Evolutionary conservation across 2,797 vertebrate genomes (phyloP).

Genomic region (Halcyon chelicuti): DNA sequence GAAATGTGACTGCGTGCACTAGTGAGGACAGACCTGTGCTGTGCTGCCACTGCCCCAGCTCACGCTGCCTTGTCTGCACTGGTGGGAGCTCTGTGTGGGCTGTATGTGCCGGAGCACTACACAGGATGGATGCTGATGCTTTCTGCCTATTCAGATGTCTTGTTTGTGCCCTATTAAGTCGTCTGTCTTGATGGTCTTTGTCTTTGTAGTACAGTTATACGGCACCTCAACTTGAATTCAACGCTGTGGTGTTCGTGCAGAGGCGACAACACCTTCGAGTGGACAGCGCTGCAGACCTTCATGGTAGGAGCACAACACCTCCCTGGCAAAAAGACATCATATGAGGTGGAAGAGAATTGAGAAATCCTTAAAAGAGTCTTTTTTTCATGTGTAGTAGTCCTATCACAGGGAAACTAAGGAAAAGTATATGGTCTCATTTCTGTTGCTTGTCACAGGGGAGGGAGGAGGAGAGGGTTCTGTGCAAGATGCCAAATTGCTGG

Average conservation of each 20-base stretch:
- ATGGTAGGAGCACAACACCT: conserved; percentile 79
- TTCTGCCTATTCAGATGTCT: not conserved
- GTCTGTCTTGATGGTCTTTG: conserved; percentile 14
- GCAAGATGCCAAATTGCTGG: not conserved
- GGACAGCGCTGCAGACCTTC: conserved; percentile 89
- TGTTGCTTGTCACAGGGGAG: not conserved
- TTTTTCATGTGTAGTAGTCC: not conserved
- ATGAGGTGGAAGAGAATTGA: not conserved
- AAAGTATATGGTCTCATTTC: not conserved
- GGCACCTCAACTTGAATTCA: conserved; percentile 86
- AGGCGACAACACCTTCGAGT: conserved; percentile 89
- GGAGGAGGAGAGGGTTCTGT: not conserved
- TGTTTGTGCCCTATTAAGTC: not conserved
- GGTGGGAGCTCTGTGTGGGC: not conserved
- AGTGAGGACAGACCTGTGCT: not conserved
- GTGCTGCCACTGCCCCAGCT: not conserved
- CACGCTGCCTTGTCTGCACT: not conserved
- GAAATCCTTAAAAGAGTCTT: not conserved
- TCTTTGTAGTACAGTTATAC: conserved; percentile 89
- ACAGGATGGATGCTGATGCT: not conserved
- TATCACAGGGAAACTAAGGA: not conserved
- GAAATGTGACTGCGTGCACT: not conserved
- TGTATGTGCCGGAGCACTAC: not conserved
- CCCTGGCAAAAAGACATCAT: not conserved
- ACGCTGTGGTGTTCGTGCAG: conserved; percentile 90